Base-by-base conservation (phyloP, 1,140 invertebrate genomes). In the Babylonia areolata region DNA sequence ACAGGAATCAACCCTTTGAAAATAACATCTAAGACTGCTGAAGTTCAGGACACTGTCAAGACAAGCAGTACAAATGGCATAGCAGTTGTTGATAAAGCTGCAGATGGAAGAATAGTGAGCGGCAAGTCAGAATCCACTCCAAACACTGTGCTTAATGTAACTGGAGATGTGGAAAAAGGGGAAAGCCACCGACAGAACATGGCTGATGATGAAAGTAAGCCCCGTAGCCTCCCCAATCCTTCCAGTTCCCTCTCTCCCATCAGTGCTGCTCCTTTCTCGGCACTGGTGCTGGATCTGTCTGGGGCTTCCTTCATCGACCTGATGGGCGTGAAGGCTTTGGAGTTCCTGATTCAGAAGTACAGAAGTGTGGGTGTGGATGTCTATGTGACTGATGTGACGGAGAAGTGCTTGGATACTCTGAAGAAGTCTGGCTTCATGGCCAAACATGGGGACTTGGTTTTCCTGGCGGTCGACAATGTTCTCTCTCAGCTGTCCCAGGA, bases 321-420 rank as follows among this genome's bases (percentile, higher is more conserved):
- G 11, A 89, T 88, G 85, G 90, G 90, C 15, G 85, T 90, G 9
- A 86, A 88, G 42, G 85, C 90, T 2, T 71, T 90, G 33, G 77
- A 85, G 87, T 85, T 87, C 64, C 35, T 87, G 23, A 85, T 87
- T 81, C 33, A 20, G 20, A 84, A 87, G 33, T 78, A 85, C 35
- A 39, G 46, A 2, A 51, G 51, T 6, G 46, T 86, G 3, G 85
- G 46, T 46, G 75, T 84, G 20, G 28, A 73, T 28, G 84, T 82
- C 12, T 69, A 51, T 69, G 58, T 82, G 5, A 73, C 80, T 6
- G 58, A 81, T 23, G 84, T 84, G 12, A 80, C 46, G 5, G 87
- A 86, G 58, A 86, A 78, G n/a, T 80, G 85, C 37, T 40, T 87
- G n/a, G 78, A 84, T 35, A 85, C 85, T 33, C 77, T 87, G 46